Evolutionary conservation across 2,113 vertebrate genomes (phyloP).

Genomic region (Azemiops feae): DNA sequence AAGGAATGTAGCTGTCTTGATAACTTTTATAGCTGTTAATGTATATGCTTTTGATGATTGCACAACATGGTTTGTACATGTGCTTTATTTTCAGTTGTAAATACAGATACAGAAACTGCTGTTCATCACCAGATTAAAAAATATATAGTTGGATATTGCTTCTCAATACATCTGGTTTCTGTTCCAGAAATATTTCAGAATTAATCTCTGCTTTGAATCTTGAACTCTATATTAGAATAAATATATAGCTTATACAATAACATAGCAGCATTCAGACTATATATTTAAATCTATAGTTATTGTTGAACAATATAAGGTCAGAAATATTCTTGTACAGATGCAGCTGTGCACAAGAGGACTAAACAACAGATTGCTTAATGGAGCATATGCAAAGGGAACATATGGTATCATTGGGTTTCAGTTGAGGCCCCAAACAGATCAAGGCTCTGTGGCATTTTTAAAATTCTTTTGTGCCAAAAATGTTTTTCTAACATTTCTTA

Average conservation of each 20-base stretch:
- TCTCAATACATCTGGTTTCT: not conserved
- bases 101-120: not conserved
- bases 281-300: not conserved
- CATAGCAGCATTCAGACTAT: not conserved
- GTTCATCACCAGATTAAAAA: not conserved
- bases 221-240: not conserved
- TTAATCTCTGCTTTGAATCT: not conserved
- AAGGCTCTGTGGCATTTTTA: not conserved
- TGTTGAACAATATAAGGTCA: not conserved
- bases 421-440: not conserved
- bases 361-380: not conserved
- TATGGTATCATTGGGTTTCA: not conserved
- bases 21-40: not conserved
- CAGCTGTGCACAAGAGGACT: not conserved
- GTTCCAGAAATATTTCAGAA: not conserved
- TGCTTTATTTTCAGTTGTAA: not conserved
- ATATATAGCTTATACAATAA: not conserved
- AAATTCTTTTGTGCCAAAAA: not conserved
- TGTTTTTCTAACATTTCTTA: not conserved
- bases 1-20: slow-evolving; percentile 36
- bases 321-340: not conserved
- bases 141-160: not conserved
- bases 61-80: slow-evolving; percentile 6
- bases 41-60: slow-evolving; percentile 16
- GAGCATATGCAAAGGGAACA: not conserved